These are phyloP conservation scores for Drosophila prostipennis DNA, from an alignment of 2,888 invertebrate genomes.

Conservation along the genomic window DNA sequence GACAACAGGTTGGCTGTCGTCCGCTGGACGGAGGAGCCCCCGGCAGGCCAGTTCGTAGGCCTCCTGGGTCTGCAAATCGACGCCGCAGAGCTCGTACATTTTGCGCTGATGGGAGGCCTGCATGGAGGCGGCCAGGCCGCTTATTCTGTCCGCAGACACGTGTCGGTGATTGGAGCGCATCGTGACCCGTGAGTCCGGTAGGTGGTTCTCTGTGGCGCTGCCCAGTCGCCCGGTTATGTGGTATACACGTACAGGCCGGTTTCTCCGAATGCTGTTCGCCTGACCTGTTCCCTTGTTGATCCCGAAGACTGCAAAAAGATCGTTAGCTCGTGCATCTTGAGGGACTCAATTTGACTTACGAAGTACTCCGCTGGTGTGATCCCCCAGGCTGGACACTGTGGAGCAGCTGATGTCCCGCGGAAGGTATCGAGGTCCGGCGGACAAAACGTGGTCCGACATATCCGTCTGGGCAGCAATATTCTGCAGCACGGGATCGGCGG, in stretches of 20 bases:
- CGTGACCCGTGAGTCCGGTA: constrained; percentile 89
- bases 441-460: constrained; percentile 90
- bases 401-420: constrained; percentile 87
- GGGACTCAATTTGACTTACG: constrained; percentile 85
- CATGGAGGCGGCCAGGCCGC: constrained; percentile 90
- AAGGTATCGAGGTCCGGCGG: constrained; percentile 91
- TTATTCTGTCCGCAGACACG: constrained; percentile 89
- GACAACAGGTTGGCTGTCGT: constrained; percentile 89
- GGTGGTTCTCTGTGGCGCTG: constrained; percentile 89
- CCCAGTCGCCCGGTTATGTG: constrained; percentile 91
- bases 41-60: constrained; percentile 94
- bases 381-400: constrained; percentile 87
- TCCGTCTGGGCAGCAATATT: constrained; percentile 85
- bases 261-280: constrained; percentile 86
- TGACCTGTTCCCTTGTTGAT: constrained; percentile 88
- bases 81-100: constrained; percentile 92
- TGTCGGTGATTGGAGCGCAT: constrained; percentile 89
- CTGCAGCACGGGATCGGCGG: constrained; percentile 86
- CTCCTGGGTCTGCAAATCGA: constrained; percentile 93
- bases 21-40: constrained; percentile 91
- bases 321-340: neutral
- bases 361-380: constrained; percentile 90
- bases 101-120: constrained; percentile 94
- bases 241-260: constrained; percentile 88
- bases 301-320: constrained; percentile 87